These are phyloP conservation scores for Arvicanthis niloticus DNA, from an alignment of 2,113 vertebrate genomes.

Conservation along the genomic window DNA sequence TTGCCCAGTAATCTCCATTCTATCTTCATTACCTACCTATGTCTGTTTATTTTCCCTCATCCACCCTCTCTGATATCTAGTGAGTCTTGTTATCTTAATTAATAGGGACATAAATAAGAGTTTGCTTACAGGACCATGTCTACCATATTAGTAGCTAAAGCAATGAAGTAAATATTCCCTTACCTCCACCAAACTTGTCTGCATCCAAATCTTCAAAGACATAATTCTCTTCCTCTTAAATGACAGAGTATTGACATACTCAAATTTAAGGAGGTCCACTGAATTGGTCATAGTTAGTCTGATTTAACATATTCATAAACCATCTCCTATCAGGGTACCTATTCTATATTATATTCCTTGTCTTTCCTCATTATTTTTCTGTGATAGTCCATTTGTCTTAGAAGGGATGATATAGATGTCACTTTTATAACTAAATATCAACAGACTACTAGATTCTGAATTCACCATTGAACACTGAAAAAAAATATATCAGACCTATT, in stretches of 20 bases:
- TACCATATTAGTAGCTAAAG: not conserved
- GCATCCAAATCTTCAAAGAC: not conserved
- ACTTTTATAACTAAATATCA: not conserved
- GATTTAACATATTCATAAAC: not conserved
- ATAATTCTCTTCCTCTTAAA: not conserved
- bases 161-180: not conserved
- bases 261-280: not conserved
- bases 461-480: not conserved
- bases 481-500: too few relatives aligned
- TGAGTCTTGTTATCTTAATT: not conserved
- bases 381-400: not conserved
- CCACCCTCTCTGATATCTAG: accelerated
- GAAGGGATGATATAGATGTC: not conserved
- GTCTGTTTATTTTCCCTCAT: not conserved
- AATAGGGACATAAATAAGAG: not conserved
- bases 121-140: too few relatives aligned
- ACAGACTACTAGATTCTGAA: not conserved
- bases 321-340: not conserved
- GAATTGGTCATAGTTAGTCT: not conserved
- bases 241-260: not conserved
- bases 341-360: not conserved
- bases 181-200: not conserved
- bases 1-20: not conserved
- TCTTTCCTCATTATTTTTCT: not conserved
- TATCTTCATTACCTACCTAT: not conserved